These are phyloP conservation scores for Dorcus parallelipipedus DNA, from an alignment of 2,888 invertebrate species.

Conservation along the genomic window DNA sequence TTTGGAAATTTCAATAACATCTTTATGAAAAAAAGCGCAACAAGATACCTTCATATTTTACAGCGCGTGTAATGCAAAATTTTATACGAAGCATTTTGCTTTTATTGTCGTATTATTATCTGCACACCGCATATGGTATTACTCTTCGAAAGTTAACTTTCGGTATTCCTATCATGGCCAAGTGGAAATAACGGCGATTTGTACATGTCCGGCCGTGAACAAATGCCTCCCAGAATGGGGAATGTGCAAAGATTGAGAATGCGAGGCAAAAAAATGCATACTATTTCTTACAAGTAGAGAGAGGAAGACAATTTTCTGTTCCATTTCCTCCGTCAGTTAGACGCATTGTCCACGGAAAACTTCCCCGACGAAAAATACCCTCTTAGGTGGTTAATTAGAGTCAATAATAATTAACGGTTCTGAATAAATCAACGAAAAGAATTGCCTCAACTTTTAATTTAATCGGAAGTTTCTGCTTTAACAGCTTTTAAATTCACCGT, in stretches of 20 bases:
- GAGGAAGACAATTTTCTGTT: constrained; percentile 52
- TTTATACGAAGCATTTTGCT: background rate
- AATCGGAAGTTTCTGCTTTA: constrained; percentile 28
- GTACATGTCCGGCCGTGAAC: constrained; percentile 47
- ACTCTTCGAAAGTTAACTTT: constrained; percentile 14
- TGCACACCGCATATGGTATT: background rate
- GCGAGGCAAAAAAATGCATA: constrained; percentile 48
- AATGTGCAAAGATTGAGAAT: constrained; percentile 50
- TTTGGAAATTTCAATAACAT: constrained; percentile 21
- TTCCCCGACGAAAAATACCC: constrained; percentile 34
- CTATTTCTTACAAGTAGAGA: constrained; percentile 39
- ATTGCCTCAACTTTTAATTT: constrained; percentile 43
- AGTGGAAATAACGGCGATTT: constrained; percentile 50
- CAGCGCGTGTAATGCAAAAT: background rate
- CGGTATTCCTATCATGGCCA: constrained; percentile 48
- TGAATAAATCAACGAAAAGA: constrained; percentile 46
- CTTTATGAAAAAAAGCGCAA: constrained; percentile 1
- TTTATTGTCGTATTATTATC: background rate
- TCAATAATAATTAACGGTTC: constrained; percentile 47
- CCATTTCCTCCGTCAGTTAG: constrained; percentile 50
- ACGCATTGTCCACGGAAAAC: constrained; percentile 14
- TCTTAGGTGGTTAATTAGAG: constrained; percentile 48
- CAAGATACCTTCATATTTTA: background rate
- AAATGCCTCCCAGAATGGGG: constrained; percentile 43
- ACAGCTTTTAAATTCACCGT: constrained; percentile 2